Percentiles rank a stretch among this genome's conserved stretches.
Evolutionary conservation across 2,113 vertebrate species (phyloP).

Genomic region (Burhinus bistriatus): DNA sequence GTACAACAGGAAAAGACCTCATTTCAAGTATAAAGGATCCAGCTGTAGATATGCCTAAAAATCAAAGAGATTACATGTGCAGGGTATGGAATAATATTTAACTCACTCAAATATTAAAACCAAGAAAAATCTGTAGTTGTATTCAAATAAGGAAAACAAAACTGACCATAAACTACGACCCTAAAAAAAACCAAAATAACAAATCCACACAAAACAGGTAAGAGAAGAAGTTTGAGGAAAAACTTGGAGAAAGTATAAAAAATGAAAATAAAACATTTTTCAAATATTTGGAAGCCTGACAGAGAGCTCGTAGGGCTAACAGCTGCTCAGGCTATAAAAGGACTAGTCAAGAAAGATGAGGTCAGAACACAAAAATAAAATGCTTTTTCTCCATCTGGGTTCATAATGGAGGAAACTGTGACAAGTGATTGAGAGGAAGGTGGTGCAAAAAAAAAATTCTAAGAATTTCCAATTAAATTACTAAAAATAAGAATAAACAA

Average conservation of each 20-base stretch:
- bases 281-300: neutral
- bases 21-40: neutral
- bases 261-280: neutral
- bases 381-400: neutral
- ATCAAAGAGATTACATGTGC: neutral
- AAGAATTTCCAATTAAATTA: neutral
- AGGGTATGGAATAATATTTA: neutral
- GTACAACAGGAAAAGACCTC: neutral
- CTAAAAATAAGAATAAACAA: neutral
- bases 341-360: neutral
- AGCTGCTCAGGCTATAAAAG: slow-evolving; percentile 5
- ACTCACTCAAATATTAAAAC: neutral
- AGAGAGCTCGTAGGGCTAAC: neutral
- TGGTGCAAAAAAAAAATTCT: neutral
- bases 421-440: neutral
- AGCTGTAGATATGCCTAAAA: neutral
- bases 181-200: neutral
- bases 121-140: neutral
- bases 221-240: neutral
- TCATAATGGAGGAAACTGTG: neutral
- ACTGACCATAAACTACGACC: neutral
- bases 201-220: neutral
- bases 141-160: neutral
- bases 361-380: neutral
- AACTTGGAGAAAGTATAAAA: neutral